Percentiles rank a stretch among this genome's conserved stretches.
phyloP scores from a whole-genome alignment of 2,888 invertebrate genomes.

The Tinea semifulvella region DNA sequence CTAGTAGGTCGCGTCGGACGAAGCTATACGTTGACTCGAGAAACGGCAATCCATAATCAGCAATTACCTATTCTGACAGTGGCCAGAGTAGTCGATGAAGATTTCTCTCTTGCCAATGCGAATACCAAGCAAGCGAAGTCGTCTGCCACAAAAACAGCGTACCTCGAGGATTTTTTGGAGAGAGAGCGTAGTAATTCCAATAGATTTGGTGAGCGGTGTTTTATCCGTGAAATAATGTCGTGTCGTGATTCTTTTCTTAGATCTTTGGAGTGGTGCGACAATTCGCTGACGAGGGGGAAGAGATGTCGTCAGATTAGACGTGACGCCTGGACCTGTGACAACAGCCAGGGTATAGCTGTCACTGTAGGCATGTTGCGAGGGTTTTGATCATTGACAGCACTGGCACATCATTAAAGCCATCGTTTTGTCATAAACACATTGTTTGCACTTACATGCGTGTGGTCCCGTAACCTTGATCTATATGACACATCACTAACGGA shows the following conservation, averaged over 20 bases:
- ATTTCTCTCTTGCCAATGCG: conserved; percentile 36
- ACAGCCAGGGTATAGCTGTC: conserved; percentile 48
- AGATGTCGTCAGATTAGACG: conserved; percentile 43
- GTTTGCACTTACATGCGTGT: no score
- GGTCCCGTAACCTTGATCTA: no score
- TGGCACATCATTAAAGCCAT: no score
- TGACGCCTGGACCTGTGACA: conserved; percentile 53
- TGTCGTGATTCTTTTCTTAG: conserved; percentile 54
- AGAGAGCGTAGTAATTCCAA: conserved; percentile 30
- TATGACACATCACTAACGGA: no score
- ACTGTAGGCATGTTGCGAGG: no score
- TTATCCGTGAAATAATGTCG: conserved; percentile 52
- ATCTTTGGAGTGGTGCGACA: conserved; percentile 60
- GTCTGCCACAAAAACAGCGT: background rate
- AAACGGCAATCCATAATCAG: conserved; percentile 18
- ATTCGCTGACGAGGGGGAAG: conserved; percentile 52
- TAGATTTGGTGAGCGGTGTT: conserved; percentile 57
- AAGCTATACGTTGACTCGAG: conserved; percentile 40
- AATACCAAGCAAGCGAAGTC: conserved; percentile 24
- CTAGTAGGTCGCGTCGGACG: conserved; percentile 36
- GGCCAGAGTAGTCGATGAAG: conserved; percentile 30
- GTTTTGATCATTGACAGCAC: no score
- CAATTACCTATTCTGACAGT: conserved; percentile 25
- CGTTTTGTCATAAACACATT: no score
- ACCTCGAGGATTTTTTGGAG: conserved; percentile 23